Conservation (phyloP, 64 coral and sea anemone genomes). For the Actinia tenebrosa region DNA sequence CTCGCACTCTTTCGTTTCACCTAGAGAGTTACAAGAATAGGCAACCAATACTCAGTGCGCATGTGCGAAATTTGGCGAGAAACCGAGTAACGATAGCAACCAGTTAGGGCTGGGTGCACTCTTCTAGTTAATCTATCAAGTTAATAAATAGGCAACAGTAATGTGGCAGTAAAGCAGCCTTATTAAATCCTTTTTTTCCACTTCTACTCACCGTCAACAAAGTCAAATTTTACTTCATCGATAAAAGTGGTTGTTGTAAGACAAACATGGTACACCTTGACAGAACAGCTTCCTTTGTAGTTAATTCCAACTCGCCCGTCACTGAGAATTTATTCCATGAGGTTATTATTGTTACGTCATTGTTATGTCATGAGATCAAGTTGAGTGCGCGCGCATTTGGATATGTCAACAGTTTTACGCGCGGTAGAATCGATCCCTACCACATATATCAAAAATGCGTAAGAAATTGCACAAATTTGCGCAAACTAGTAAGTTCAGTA, state of each 20-base stretch:
- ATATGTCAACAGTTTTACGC: no score
- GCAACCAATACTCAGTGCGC: neutral
- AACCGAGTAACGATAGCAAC: neutral
- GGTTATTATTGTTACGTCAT: constrained; percentile 17
- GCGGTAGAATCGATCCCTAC: no score
- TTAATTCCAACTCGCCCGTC: constrained; percentile 43
- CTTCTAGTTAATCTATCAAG: no score
- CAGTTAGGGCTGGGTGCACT: no score
- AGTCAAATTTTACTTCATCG: constrained; percentile 32
- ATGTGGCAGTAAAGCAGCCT: no score
- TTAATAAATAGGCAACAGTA: no score
- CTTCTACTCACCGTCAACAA: constrained; percentile 40
- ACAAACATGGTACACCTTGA: constrained; percentile 41
- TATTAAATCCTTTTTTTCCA: neutral
- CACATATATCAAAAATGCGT: no score
- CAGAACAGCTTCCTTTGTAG: constrained; percentile 43
- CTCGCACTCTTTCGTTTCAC: constrained; percentile 52
- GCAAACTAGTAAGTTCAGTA: no score
- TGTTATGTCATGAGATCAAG: neutral
- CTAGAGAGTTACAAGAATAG: neutral
- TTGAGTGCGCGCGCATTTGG: neutral
- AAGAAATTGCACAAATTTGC: no score
- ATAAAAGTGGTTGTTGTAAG: constrained; percentile 30
- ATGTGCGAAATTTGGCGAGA: neutral
- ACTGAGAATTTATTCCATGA: constrained; percentile 3